Conservation (phyloP, 2,888 invertebrate genomes). For the Amphimallon solstitiale region DNA sequence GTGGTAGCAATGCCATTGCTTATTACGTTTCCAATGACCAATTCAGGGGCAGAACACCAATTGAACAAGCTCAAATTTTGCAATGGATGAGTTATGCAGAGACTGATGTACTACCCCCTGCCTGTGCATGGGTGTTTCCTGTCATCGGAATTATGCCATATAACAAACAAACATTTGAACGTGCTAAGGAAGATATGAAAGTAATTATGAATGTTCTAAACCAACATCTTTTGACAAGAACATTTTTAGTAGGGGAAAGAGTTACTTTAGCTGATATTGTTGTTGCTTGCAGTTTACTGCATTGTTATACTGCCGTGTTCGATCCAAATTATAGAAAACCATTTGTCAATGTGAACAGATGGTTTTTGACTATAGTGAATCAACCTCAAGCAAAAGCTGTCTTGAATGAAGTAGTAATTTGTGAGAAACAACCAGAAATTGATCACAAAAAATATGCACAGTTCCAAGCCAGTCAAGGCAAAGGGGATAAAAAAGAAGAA, state of each 20-base stretch:
- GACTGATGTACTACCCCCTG: slow-evolving; percentile 91
- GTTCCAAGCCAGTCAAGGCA: slow-evolving; percentile 62
- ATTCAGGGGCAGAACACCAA: slow-evolving; percentile 79
- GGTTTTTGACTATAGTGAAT: slow-evolving; percentile 92
- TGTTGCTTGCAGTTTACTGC: slow-evolving; percentile 87
- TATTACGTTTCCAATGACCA: slow-evolving; percentile 87
- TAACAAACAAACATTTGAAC: slow-evolving; percentile 84
- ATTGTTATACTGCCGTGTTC: slow-evolving; percentile 82
- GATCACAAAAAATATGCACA: slow-evolving; percentile 81
- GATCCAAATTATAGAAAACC: slow-evolving; percentile 74
- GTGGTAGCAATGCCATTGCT: slow-evolving; percentile 97
- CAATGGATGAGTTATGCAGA: slow-evolving; percentile 97
- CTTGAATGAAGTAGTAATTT: slow-evolving; percentile 75
- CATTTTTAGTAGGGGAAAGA: slow-evolving; percentile 94
- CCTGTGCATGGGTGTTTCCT: slow-evolving; percentile 97
- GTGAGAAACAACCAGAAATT: slow-evolving; percentile 80
- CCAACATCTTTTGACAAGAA: slow-evolving; percentile 81
- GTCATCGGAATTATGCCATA: slow-evolving; percentile 91
- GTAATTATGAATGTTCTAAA: slow-evolving; percentile 80
- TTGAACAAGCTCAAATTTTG: slow-evolving; percentile 82
- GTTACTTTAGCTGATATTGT: slow-evolving; percentile 95
- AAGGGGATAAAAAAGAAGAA: slow-evolving; percentile 36
- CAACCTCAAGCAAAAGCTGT: slow-evolving; percentile 85
- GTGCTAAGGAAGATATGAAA: slow-evolving; percentile 85
- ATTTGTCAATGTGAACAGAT: slow-evolving; percentile 85